Conservation (phyloP, 2,888 invertebrate species). For the Serripes groenlandicus region DNA sequence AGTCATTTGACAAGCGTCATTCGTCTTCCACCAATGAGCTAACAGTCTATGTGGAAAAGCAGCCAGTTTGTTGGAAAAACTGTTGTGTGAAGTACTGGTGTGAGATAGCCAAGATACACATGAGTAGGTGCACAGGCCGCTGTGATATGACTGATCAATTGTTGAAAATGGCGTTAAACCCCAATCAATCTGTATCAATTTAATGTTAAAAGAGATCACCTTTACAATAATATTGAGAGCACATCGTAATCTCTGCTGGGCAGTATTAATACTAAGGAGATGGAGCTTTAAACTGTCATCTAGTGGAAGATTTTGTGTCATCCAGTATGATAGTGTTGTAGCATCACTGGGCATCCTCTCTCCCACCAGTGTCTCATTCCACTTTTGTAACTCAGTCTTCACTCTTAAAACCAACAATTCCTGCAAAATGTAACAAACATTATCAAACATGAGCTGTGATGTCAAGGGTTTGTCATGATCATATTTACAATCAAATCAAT, state of each 20-base stretch:
- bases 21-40: too few species aligned
- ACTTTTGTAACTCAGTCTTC: constrained; percentile 84
- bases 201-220: constrained; percentile 79
- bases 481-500: too few species aligned
- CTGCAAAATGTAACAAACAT: constrained; percentile 66
- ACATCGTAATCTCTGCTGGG: constrained; percentile 90
- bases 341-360: constrained; percentile 90
- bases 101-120: too few species aligned
- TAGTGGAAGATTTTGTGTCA: constrained; percentile 92
- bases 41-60: too few species aligned
- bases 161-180: too few species aligned
- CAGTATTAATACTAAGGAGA: constrained; percentile 90
- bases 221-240: constrained; percentile 87
- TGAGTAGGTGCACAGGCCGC: too few species aligned
- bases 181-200: too few species aligned
- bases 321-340: constrained; percentile 92
- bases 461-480: too few species aligned
- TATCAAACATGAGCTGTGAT: not conserved
- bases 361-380: constrained; percentile 83
- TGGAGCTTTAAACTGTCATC: constrained; percentile 89
- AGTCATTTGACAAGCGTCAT: too few species aligned
- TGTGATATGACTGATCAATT: too few species aligned
- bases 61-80: too few species aligned
- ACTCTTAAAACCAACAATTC: constrained; percentile 82
- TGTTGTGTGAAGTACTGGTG: too few species aligned